Evolutionary conservation across 35 echinoderm and acorn worm genomes (phyloP), one percentile per base, ranked within the genome.

Genomic region (Hemicentrotus pulcherrimus): DNA sequence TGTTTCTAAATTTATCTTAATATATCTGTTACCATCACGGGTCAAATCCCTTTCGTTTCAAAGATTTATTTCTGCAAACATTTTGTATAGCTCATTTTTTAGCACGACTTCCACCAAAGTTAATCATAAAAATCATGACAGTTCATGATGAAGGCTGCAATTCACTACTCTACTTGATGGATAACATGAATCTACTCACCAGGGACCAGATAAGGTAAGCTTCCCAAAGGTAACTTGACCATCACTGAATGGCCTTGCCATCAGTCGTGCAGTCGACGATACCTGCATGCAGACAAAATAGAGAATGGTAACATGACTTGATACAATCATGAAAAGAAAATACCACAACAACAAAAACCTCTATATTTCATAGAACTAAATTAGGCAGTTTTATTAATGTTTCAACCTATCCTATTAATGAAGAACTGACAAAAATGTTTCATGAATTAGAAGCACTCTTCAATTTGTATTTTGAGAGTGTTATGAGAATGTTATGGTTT

Each of bases 201-300:
- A 95, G 22, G 94, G 94, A 32, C 94, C 97, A 47, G 31, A 48
- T 31, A 98, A 60, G 28, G 94, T 65, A 16, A 95, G 96, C 92
- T 92, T 98, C 13, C 97, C 97, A 96, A 98, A 98, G 47, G 86
- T 94, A 41, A 94, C 96, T 48, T 94, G 94, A 32, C 97, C 97
- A 91, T 86, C 47, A 31, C 22, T 18, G 19, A 78, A 78, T 78
- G 65, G 65, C 22, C 65, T 78, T 78, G 65, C 65, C 19, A 18
- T 78, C 65, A 78, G 28, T 78, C 15, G 19, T 78, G 65, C 4
- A 78, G 65, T 78, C 6, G 65, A 22, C 9, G 65, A 28, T 78
- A 78, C 65, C 65, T 78, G 4, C 18, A 78, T 6, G 24, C 6
- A 78, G 4, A n/a, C 65, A 78, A 78, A 2, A 78, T 78, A 78